Percentiles rank a stretch among this genome's conserved stretches.
phyloP scores from a whole-genome alignment of 2,113 vertebrate genomes.

The Lonchura striata region DNA sequence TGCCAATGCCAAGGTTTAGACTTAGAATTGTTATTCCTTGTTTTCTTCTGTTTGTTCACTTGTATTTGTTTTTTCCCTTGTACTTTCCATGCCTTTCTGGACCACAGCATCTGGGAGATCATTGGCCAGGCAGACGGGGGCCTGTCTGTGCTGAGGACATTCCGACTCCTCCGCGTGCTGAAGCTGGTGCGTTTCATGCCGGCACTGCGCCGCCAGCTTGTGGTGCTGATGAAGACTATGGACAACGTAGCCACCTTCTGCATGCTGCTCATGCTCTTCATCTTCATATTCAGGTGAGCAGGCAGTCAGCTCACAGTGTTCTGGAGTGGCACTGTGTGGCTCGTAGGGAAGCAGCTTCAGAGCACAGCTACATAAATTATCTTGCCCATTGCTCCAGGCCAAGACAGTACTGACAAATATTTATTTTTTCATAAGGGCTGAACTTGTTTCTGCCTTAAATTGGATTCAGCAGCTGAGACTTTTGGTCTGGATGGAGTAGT shows the following conservation, averaged over 20 bases:
- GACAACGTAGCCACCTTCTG: constrained; percentile 98
- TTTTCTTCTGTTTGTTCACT: background rate
- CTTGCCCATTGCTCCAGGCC: background rate
- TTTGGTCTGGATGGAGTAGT: background rate
- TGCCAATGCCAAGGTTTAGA: background rate
- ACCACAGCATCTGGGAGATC: constrained; percentile 90
- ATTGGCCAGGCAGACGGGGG: constrained; percentile 91
- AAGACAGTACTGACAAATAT: background rate
- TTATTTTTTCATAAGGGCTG: background rate
- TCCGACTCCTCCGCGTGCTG: constrained; percentile 90
- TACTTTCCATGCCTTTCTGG: background rate
- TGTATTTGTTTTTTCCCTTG: background rate
- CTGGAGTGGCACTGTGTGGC: background rate
- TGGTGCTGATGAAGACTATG: constrained; percentile 99
- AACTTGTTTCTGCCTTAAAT: background rate
- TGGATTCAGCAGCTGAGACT: background rate
- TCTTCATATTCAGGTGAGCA: constrained; percentile 96
- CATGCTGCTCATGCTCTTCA: constrained; percentile 99
- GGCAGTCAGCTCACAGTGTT: background rate
- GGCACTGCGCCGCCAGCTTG: constrained; percentile 89
- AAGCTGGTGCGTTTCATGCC: constrained; percentile 98
- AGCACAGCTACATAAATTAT: background rate
- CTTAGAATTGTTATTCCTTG: background rate
- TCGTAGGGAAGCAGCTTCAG: background rate
- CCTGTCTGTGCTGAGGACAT: constrained; percentile 91